Base-by-base conservation (phyloP, 1,140 invertebrate genomes). In the Medauroidea extradentata region DNA sequence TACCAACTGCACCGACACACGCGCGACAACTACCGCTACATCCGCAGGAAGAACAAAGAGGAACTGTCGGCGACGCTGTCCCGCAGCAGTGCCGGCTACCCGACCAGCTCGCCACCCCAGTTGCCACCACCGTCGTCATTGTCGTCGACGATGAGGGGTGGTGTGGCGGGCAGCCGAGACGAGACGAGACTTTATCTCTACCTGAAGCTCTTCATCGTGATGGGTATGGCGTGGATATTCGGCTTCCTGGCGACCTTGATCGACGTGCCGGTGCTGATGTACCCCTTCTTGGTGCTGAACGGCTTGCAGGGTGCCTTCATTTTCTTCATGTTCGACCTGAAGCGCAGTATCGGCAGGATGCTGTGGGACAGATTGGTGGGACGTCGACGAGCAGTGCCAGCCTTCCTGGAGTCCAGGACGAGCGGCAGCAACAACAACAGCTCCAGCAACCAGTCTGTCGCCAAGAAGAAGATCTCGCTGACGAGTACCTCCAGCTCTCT, bases 211-310 rank as follows among this genome's bases (percentile, higher is more conserved):
- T 74, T 73, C 5, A 59, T 75, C 0, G 73, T 81, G 11, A 76
- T 81, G 73, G 79, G 79, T 1, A 46, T 81, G 9, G 75, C 78
- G 0, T 82, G 80, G 80, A 67, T 74, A 16, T 70, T 77, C 19
- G 78, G 75, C 1, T 74, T 79, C 39, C 19, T 79, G 1, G 73
- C 78, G 11, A 66, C 71, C 7, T 52, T 75, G 13, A 29, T 63
- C 18, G 41, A 52, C 1, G 39, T 64, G 19, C 59, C 56, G 0
- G 25, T 27, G 34, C 64, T 79, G 16, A 69, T 72, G 63, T 79
- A 77, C 62, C 65, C 75, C 16, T 79, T 79, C 64, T 75, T 79
- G 7, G 51, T 79, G 1, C 67, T 80, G 52, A 79, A 76, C 58
- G 70, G 71, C 8, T 63, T 76, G 7, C 79, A 80, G 65, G 79